Base-by-base conservation (phyloP, 2,797 vertebrate genomes). In the Sphenodon punctatus region DNA sequence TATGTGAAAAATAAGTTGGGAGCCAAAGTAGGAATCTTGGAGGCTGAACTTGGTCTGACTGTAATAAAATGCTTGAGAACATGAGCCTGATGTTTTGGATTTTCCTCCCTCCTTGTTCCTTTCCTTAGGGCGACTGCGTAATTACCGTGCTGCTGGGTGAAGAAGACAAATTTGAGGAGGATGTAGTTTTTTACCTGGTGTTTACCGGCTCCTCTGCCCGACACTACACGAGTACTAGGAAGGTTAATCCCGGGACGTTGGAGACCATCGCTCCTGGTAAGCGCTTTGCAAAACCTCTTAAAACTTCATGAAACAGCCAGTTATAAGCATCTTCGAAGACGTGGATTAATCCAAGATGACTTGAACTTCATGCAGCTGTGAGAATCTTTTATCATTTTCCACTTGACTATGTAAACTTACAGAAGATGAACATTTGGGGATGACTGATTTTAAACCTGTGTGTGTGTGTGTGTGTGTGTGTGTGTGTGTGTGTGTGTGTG, bases 261-360 rank as follows among this genome's bases (percentile, higher is more conserved):
- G 97, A 98, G 90, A 98, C 97, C 5, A 91, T 99, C 67, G 97
- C 98, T 92, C 98, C 98, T 41, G 97, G 98, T 99, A 95, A 96
- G 95, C 75, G 49, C 17, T 64, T 67, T 12, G 3, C 7, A 81
- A 73, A 75, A 34, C 88, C 80, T 74, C 11, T 11, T 13, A 39
- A 13, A 13, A 13, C 13, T 13, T 39, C 39, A 46, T 13, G 2
- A 61, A 46, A 74, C 20, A 7, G 19, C 36, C 38, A 42, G 3
- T 27, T 12, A n/a, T 76, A 36, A 59, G 9, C 53, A 14, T 49
- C 25, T 63, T 1, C 27, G 51, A 71, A 64, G 68, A 60, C 9
- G n/a, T n/a, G 27, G 8, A 12, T 76, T 51, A 16, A 30, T 63
- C 23, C 3, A 36, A 19, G 55, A 32, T 9, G 23, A 43, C 10